Evolutionary conservation across 2,888 invertebrate species (phyloP).

Genomic region (Cenopis cana): DNA sequence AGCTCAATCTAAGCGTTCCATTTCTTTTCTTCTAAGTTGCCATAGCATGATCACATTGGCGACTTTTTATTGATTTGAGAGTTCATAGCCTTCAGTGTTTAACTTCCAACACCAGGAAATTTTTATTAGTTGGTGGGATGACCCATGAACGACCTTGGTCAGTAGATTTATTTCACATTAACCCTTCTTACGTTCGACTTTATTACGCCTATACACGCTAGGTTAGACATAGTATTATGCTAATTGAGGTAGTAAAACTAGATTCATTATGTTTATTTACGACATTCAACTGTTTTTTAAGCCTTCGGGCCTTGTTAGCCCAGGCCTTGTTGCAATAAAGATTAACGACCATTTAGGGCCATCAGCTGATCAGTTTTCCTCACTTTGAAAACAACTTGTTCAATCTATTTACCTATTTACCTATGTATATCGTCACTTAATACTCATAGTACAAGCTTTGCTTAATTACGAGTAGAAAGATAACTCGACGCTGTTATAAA

Average conservation of each 20-base stretch:
- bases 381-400: not conserved
- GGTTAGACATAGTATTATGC: not conserved
- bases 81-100: not conserved
- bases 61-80: too few relatives aligned
- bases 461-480: too few relatives aligned
- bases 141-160: not conserved
- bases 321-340: not conserved
- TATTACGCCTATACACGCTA: not conserved
- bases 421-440: too few relatives aligned
- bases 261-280: not conserved
- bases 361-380: not conserved
- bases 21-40: too few relatives aligned
- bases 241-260: slow-evolving; percentile 10
- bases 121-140: not conserved
- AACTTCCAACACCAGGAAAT: not conserved
- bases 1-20: too few relatives aligned
- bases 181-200: not conserved
- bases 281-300: not conserved
- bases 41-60: too few relatives aligned
- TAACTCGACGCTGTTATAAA: too few relatives aligned
- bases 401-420: too few relatives aligned
- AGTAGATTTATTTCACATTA: not conserved
- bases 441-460: too few relatives aligned
- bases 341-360: not conserved
- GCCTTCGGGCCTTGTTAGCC: not conserved